Evolutionary conservation across 2,113 vertebrate genomes (phyloP).

Genomic region (Marmota monax): DNA sequence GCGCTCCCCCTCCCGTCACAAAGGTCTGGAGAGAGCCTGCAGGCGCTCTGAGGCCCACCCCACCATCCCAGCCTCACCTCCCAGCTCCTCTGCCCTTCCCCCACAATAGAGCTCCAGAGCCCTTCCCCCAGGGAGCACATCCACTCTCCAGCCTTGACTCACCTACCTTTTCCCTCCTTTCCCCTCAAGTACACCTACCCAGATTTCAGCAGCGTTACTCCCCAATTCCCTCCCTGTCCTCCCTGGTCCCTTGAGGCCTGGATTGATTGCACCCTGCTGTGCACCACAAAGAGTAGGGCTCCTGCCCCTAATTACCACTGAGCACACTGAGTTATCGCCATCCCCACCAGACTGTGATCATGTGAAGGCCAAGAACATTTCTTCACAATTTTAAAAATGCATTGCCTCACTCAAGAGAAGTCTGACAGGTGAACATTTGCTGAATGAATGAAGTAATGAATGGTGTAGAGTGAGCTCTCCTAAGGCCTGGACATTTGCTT

Average conservation of each 20-base stretch:
- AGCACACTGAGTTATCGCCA: neutral
- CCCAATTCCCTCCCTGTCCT: neutral
- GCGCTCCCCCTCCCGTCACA: conserved; percentile 27
- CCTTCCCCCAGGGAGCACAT: neutral
- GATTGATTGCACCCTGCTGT: neutral
- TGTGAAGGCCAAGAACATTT: neutral
- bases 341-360: neutral
- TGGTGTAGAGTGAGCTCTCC: neutral
- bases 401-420: neutral
- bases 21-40: neutral
- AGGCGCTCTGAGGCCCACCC: neutral
- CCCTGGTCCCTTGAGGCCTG: neutral
- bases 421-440: neutral
- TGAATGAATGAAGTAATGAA: neutral
- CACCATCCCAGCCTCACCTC: neutral
- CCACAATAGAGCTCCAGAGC: neutral
- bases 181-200: neutral
- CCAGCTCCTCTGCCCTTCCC: neutral
- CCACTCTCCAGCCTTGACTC: neutral
- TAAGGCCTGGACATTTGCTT: neutral
- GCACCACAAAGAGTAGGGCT: neutral
- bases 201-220: neutral
- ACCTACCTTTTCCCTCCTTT: neutral
- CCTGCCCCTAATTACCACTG: neutral
- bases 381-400: neutral